Evolutionary conservation across 2,113 vertebrate species (phyloP).

Genomic region (Lipophrys pholis): DNA sequence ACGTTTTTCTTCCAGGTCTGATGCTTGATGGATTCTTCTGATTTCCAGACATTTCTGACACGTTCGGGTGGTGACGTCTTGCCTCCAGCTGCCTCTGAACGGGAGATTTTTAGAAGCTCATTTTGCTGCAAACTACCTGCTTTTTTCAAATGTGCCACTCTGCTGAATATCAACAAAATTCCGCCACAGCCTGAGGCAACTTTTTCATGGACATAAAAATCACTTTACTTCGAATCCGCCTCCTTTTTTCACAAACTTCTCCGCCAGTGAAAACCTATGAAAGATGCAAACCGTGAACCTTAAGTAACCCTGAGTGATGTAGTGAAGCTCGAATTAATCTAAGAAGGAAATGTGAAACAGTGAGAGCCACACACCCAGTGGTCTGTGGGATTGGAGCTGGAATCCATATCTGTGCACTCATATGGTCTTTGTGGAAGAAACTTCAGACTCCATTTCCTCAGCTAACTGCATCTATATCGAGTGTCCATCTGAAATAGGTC

Average conservation of each 20-base stretch:
- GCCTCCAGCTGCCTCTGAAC: not conserved
- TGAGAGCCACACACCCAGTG: not conserved
- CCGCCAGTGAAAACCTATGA: not conserved
- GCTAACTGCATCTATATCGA: constrained; percentile 16
- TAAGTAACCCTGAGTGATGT: not conserved
- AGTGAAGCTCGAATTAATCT: constrained; percentile 18
- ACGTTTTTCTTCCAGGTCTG: not conserved
- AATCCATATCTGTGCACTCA: constrained; percentile 32
- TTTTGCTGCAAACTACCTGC: not conserved
- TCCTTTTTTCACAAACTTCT: not conserved
- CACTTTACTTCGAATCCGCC: not conserved
- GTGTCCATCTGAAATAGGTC: constrained; percentile 21
- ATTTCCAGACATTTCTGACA: not conserved
- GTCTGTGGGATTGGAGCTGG: constrained; percentile 36
- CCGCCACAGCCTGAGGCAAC: not conserved
- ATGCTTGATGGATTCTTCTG: too few species aligned
- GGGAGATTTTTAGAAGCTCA: not conserved
- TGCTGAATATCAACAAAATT: not conserved
- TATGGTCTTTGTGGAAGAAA: constrained; percentile 29
- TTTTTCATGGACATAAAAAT: not conserved
- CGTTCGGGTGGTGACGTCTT: not conserved
- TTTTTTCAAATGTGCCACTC: not conserved
- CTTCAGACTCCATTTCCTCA: constrained; percentile 38
- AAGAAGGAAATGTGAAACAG: constrained; percentile 1
- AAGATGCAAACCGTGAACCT: not conserved